These are phyloP conservation scores for Picus viridis DNA, from an alignment of 2,797 vertebrate genomes.

Conservation along the genomic window DNA sequence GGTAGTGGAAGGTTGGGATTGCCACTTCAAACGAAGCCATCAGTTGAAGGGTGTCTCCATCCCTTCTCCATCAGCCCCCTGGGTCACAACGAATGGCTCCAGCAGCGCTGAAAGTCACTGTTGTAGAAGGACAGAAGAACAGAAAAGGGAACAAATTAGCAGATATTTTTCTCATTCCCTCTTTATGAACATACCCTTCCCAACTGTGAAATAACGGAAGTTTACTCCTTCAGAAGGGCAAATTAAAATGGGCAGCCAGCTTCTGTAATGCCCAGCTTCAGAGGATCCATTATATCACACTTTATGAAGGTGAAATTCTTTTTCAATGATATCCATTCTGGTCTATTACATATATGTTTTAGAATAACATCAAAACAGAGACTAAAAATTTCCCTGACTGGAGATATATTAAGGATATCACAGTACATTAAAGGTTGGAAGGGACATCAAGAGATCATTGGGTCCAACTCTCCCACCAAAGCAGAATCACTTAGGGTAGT, in stretches of 20 bases:
- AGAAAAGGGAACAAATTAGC: not conserved
- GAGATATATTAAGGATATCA: not conserved
- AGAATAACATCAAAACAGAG: not conserved
- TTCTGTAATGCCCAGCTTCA: not conserved
- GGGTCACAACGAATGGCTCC: not conserved
- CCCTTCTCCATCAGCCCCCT: accelerated
- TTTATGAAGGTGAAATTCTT: not conserved
- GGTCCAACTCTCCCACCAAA: no score
- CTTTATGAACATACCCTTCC: not conserved
- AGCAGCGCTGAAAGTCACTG: accelerated
- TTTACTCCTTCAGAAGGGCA: not conserved
- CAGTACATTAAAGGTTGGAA: no score
- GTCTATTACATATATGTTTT: not conserved
- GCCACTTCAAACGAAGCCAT: no score
- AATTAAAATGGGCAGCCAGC: not conserved
- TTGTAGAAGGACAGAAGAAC: not conserved
- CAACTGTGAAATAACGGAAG: not conserved
- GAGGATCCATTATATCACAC: not conserved
- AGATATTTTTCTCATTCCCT: not conserved
- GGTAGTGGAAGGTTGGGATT: no score
- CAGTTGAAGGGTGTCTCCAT: not conserved
- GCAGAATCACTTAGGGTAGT: no score
- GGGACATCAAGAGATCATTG: no score
- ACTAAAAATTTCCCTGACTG: not conserved
- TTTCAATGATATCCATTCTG: not conserved